Evolutionary conservation across 2,888 invertebrate genomes (phyloP).

Genomic region (Sarcophaga variegata): DNA sequence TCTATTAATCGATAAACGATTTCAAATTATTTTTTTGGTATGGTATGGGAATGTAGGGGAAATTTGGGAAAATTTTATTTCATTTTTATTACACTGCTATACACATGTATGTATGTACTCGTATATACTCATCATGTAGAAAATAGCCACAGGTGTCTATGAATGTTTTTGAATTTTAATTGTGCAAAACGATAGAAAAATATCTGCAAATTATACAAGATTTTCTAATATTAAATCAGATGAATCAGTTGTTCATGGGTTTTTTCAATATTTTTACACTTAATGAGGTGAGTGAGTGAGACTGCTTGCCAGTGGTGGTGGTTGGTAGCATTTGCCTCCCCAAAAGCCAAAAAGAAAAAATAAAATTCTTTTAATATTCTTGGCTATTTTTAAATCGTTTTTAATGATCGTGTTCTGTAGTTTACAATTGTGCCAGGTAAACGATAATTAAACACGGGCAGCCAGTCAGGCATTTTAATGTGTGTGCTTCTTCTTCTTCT

Average conservation of each 20-base stretch:
- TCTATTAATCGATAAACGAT: background rate
- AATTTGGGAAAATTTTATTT: conserved; percentile 20
- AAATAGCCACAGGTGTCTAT: conserved; percentile 58
- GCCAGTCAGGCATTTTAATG: background rate
- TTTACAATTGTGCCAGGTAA: conserved; percentile 26
- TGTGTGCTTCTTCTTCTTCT: background rate
- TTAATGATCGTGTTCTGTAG: conserved; percentile 36
- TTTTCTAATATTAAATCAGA: conserved; percentile 61
- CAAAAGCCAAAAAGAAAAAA: too few species aligned
- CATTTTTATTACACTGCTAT: conserved; percentile 18
- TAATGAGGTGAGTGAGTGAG: conserved; percentile 23
- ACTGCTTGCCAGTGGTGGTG: background rate
- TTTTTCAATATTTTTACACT: background rate
- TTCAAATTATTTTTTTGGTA: background rate
- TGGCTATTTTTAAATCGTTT: conserved; percentile 32
- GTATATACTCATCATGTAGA: background rate
- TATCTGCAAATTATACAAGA: conserved; percentile 30
- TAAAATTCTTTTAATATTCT: conserved; percentile 6
- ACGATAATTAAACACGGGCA: background rate
- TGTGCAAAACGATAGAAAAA: conserved; percentile 24
- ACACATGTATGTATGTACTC: too few species aligned
- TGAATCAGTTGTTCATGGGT: conserved; percentile 48
- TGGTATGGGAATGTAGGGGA: background rate
- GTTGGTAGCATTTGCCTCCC: conserved; percentile 14
- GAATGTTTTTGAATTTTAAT: conserved; percentile 29